Evolutionary conservation across 2,113 vertebrate species (phyloP), one percentile per base, ranked within the genome.

Genomic region (Tetraodon nigroviridis): DNA sequence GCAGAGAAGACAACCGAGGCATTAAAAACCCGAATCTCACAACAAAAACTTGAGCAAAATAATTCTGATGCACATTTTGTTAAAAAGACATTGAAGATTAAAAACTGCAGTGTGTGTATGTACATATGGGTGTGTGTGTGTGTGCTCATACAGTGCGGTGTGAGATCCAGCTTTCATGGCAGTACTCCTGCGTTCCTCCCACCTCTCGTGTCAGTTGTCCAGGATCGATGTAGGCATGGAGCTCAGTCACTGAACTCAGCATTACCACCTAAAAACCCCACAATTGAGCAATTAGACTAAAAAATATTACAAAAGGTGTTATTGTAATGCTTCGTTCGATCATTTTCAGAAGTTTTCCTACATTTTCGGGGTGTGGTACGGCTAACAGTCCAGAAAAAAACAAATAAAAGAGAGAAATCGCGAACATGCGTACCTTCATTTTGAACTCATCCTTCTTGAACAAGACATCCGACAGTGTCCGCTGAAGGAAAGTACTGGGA

Each of bases 371-470:
- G 11, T 37, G 32, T 37, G 32, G 32, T 37, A 11, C 8, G 32
- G 32, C 29, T 32, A 7, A 32, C 3, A 37, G 32, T 37, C 32
- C 8, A 4, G 32, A 37, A 37, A 37, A 37, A 12, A 37, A 12
- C 1, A 37, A 37, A 37, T 11, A 37, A 32, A 32, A 6, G 8
- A 10, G 8, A 2, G 8, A 32, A 37, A 11, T 2, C 11, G 8
- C 32, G 10, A 8, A 37, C 1, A 37, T 37, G 32, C 90, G 91
- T 15, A 97, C 95, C 91, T 99, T 99, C 94, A 99, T 97, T 83
- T 95, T 99, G 92, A 97, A 92, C 73, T 98, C 97, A 94, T 99
- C 94, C 89, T 87, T 93, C 83, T 86, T 95, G 89, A 97, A 95
- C 53, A 93, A 87, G 79, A 99, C 88, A 83, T 97, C 95, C 0